phyloP scores from a whole-genome alignment of 2,888 invertebrate genomes.

The Pardosa pseudoannulata region DNA sequence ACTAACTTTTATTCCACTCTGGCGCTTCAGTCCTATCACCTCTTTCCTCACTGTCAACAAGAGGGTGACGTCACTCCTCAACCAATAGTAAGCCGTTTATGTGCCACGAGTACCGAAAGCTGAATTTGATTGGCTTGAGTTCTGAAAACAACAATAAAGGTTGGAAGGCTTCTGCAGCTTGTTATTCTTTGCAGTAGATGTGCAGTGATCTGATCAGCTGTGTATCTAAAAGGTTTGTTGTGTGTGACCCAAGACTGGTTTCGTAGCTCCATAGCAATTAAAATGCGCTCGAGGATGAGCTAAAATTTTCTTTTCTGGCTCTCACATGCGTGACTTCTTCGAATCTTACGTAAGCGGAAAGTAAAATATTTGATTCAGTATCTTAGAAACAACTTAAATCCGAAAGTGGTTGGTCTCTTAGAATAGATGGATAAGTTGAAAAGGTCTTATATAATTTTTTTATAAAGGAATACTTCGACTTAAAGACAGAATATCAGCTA shows the following conservation, averaged over 20 bases:
- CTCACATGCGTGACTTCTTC: background rate
- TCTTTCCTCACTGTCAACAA: constrained; percentile 50
- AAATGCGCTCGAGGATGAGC: background rate
- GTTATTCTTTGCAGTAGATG: background rate
- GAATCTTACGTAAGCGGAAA: constrained; percentile 6
- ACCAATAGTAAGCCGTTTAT: constrained; percentile 33
- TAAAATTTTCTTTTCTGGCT: constrained; percentile 2
- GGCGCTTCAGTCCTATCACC: constrained; percentile 48
- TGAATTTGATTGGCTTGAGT: constrained; percentile 25
- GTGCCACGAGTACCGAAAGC: constrained; percentile 10
- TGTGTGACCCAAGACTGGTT: constrained; percentile 46
- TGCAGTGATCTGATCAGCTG: constrained; percentile 59
- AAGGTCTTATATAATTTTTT: too few species aligned
- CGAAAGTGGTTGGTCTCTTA: too few species aligned
- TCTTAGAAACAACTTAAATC: background rate
- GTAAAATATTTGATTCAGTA: background rate
- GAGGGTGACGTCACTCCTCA: constrained; percentile 53
- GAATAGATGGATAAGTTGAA: too few species aligned
- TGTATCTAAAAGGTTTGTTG: constrained; percentile 50
- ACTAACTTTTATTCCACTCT: constrained; percentile 61
- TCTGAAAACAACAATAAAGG: background rate
- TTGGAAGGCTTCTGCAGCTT: background rate
- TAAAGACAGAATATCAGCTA: too few species aligned
- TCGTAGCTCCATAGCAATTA: constrained; percentile 7
- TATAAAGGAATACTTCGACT: too few species aligned